Percentiles rank a stretch among this genome's conserved stretches.
Conservation (phyloP, 2,113 vertebrate genomes). For the Edolisoma coerulescens region DNA sequence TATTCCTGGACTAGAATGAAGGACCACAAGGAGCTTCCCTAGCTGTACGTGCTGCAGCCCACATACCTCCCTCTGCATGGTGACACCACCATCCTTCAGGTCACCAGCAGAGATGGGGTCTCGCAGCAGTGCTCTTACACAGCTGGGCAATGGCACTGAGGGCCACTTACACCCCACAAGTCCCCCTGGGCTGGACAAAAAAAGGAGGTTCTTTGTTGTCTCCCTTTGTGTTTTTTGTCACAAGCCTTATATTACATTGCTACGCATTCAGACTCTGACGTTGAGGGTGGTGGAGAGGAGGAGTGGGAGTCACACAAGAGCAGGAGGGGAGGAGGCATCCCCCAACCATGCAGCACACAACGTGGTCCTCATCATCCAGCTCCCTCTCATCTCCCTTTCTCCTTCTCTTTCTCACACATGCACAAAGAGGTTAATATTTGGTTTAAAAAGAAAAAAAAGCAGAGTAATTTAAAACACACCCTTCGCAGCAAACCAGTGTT, state of each 20-base stretch:
- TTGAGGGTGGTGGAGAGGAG: not conserved
- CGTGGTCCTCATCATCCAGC: not conserved
- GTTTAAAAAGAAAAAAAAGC: not conserved
- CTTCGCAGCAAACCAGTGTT: slow-evolving; percentile 43
- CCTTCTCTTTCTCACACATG: not conserved
- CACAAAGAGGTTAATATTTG: slow-evolving; percentile 47
- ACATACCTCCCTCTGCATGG: accelerated
- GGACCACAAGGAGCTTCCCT: not conserved
- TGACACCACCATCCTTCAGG: not conserved
- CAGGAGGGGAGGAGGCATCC: not conserved
- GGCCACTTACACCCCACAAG: not conserved
- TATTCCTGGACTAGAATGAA: not conserved
- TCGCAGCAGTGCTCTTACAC: not conserved
- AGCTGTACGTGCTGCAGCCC: accelerated
- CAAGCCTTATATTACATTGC: not conserved
- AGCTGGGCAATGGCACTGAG: accelerated
- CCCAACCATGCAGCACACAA: not conserved
- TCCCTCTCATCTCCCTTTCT: slow-evolving; percentile 16
- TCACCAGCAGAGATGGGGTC: not conserved
- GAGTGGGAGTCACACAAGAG: not conserved
- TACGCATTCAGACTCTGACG: not conserved
- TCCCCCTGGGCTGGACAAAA: not conserved
- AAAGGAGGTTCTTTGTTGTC: not conserved
- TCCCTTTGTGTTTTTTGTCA: not conserved
- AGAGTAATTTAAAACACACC: slow-evolving; percentile 61